Evolutionary conservation across 1,140 invertebrate species (phyloP).

Genomic region (Ips typographus): DNA sequence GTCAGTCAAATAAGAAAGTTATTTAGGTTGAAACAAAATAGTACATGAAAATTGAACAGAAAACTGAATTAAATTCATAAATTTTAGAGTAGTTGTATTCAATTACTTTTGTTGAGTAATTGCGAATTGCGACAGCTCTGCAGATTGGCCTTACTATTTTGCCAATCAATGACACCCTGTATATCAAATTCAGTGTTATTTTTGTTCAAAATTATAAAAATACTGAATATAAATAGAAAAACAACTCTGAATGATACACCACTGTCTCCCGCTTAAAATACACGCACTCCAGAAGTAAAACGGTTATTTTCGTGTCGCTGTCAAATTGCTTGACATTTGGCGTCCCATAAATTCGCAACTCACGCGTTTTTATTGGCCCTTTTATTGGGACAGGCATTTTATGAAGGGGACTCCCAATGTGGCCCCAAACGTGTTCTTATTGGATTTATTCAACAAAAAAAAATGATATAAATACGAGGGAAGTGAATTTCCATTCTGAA

Average conservation of each 20-base stretch:
- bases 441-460: conserved; percentile 5
- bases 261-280: background rate
- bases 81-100: too few species aligned
- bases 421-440: conserved; percentile 3
- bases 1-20: too few species aligned
- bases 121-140: background rate
- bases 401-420: conserved; percentile 2
- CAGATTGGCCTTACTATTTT: background rate
- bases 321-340: conserved; percentile 23
- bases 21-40: too few species aligned
- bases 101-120: too few species aligned
- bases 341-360: conserved; percentile 20
- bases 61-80: too few species aligned
- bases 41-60: too few species aligned
- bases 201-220: too few species aligned
- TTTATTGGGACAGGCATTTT: conserved; percentile 23
- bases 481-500: too few species aligned
- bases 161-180: too few species aligned
- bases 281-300: background rate
- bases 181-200: too few species aligned
- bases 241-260: background rate
- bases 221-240: too few species aligned
- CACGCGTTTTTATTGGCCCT: conserved; percentile 31
- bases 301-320: conserved; percentile 2
- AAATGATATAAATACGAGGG: too few species aligned